A percentile compares a stretch with the other conserved stretches of the same genome.
phyloP scores from a whole-genome alignment of 1,140 invertebrate species.

The Latrodectus geometricus region DNA sequence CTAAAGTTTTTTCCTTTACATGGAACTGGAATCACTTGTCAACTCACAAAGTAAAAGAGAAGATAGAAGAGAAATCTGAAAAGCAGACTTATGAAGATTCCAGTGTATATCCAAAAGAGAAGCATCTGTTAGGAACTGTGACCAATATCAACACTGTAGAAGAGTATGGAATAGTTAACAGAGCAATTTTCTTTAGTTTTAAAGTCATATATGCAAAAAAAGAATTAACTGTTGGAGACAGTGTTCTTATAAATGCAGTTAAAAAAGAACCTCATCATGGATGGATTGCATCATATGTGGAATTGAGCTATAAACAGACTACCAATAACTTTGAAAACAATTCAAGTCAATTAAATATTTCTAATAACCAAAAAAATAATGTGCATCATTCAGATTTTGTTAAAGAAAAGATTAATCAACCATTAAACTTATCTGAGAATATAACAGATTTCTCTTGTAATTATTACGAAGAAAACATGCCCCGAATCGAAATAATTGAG shows the following conservation, averaged over 20 bases:
- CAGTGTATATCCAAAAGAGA: not conserved
- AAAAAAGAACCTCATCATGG: constrained; percentile 17
- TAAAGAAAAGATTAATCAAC: not conserved
- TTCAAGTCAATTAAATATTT: not conserved
- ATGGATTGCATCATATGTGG: constrained; percentile 38
- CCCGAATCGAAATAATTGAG: constrained; percentile 19
- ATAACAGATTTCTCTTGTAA: not conserved
- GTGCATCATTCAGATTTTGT: not conserved
- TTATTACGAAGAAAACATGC: not conserved
- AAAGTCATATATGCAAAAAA: constrained; percentile 14
- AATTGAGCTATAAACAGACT: not conserved
- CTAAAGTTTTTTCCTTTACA: not conserved
- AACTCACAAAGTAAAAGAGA: constrained; percentile 45
- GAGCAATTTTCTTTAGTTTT: constrained; percentile 37
- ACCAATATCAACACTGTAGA: constrained; percentile 36
- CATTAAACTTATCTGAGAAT: not conserved
- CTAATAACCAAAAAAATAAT: not conserved
- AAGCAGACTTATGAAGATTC: not conserved
- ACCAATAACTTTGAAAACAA: not conserved
- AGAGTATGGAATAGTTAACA: constrained; percentile 36
- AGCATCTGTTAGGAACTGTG: constrained; percentile 16
- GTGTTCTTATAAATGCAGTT: constrained; percentile 14
- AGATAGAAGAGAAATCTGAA: not conserved
- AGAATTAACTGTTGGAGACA: constrained; percentile 16
- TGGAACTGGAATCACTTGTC: constrained; percentile 1